Base-by-base conservation (phyloP, 1,140 invertebrate species). In the Ylistrum balloti region DNA sequence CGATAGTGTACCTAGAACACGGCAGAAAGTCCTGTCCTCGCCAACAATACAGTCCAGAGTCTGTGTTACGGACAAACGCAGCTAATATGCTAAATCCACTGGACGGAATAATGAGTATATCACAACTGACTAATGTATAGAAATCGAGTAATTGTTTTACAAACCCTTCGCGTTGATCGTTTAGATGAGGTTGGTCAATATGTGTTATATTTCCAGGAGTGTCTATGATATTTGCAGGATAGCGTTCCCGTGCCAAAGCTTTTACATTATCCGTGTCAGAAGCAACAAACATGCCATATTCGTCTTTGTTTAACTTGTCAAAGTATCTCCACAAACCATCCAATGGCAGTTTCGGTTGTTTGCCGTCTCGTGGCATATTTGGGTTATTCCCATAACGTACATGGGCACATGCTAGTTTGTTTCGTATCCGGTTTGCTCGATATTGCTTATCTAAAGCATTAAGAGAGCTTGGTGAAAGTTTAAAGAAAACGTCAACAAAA, bases 61-160 rank as follows among this genome's bases (percentile, higher is more conserved):
- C 38, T 22, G 41, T 45, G 9, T 87, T 7, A 10, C 89, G 85
- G 10, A 90, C 28, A 45, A 33, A 90, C 17, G 89, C 89, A 15
- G 89, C 86, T n/a, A 87, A 86, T 7, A 87, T 86, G 10, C 89
- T 38, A 86, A 86, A 90, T 28, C 89, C 89, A 48, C 89, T 90
- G 15, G 35, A 33, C 10, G 89, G 45, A n/a, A 90, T 38, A 33
- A 90, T 32, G 0, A 90, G 85, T 33, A 35, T 86, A 34, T 90
- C 89, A 86, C 89, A 90, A 0, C 1, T 32, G 20, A 38, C 38
- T 13, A 90, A 34, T n/a, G 86, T 90, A n/a, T 48, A 41, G 33
- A 86, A 86, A 33, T 90, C 89, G 32, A 86, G 28, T 1, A 90
- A 87, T 17, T 33, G 20, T 85, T 90, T 90, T 22, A 48, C 28